Percentiles rank a stretch among this genome's conserved stretches.
These are phyloP conservation scores for Mechanitis mazaeus DNA, from an alignment of 2,888 invertebrate species.

Conservation along the genomic window DNA sequence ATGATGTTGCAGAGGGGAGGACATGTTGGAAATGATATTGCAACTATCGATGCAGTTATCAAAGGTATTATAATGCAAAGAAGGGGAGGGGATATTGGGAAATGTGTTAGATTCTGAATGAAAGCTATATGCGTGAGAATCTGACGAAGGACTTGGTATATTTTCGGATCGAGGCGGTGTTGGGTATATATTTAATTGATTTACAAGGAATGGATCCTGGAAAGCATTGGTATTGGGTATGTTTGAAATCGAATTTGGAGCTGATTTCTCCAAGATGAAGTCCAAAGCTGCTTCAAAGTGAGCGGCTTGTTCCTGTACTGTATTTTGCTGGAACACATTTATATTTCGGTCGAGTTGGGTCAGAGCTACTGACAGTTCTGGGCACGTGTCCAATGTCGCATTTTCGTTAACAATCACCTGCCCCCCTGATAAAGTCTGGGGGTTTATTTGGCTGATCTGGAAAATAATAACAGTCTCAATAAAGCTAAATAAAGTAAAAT, in stretches of 20 bases:
- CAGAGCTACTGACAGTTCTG: slow-evolving; percentile 43
- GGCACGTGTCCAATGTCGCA: slow-evolving; percentile 14
- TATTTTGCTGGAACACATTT: slow-evolving; percentile 39
- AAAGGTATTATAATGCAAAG: too few relatives aligned
- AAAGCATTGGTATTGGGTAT: slow-evolving; percentile 13
- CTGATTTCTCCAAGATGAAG: slow-evolving; percentile 12
- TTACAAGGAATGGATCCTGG: slow-evolving; percentile 17
- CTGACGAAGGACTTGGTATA: slow-evolving; percentile 50
- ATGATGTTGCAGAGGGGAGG: too few relatives aligned
- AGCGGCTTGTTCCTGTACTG: slow-evolving; percentile 40
- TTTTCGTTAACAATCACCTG: slow-evolving; percentile 50
- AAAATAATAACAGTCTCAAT: slow-evolving; percentile 21
- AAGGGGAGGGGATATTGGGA: too few relatives aligned
- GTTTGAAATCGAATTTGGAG: slow-evolving; percentile 23
- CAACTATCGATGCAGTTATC: too few relatives aligned
- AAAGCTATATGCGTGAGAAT: slow-evolving; percentile 32
- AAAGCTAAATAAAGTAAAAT: not conserved
- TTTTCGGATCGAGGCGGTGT: slow-evolving; percentile 59
- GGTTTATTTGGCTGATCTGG: slow-evolving; percentile 56
- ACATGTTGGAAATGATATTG: too few relatives aligned
- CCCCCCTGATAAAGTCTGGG: slow-evolving; percentile 53
- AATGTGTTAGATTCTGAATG: not conserved
- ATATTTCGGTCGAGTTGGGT: slow-evolving; percentile 39
- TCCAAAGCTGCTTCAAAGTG: slow-evolving; percentile 5
- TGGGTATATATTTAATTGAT: slow-evolving; percentile 36